Percentiles rank a stretch among this genome's conserved stretches.
These are phyloP conservation scores for Upupa epops DNA, from an alignment of 2,113 vertebrate genomes.

Conservation along the genomic window DNA sequence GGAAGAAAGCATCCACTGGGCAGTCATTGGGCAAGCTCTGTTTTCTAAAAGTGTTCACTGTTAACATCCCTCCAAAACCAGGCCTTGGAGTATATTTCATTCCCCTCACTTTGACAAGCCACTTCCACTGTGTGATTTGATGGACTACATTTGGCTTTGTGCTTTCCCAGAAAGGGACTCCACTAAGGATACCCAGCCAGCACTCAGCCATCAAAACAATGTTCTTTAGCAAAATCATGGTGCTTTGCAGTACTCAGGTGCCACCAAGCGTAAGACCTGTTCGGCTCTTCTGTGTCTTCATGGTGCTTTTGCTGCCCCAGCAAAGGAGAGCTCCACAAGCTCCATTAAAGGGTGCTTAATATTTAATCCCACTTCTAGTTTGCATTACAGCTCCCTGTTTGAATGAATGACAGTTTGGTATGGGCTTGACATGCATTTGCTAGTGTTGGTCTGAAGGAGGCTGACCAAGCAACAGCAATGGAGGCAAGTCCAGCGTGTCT, in stretches of 20 bases:
- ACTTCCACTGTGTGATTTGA: not conserved
- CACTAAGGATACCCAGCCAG: not conserved
- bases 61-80: not conserved
- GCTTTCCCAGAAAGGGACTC: not conserved
- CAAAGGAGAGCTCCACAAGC: not conserved
- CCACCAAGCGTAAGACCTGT: not conserved
- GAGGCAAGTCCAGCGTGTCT: not conserved
- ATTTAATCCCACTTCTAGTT: not conserved
- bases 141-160: not conserved
- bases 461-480: fast-evolving
- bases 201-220: not conserved
- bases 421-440: not conserved
- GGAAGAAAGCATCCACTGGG: not conserved
- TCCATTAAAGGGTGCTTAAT: not conserved
- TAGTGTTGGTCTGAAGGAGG: not conserved
- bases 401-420: not conserved
- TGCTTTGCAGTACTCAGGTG: not conserved
- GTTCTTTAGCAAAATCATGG: not conserved
- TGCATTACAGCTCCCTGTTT: not conserved
- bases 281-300: not conserved
- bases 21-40: not conserved
- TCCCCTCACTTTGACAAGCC: not conserved
- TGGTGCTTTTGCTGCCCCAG: not conserved
- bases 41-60: not conserved
- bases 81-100: not conserved